Percentiles rank a stretch among this genome's conserved stretches.
Evolutionary conservation across 2,888 invertebrate species (phyloP).

Genomic region (Alcis repandata): DNA sequence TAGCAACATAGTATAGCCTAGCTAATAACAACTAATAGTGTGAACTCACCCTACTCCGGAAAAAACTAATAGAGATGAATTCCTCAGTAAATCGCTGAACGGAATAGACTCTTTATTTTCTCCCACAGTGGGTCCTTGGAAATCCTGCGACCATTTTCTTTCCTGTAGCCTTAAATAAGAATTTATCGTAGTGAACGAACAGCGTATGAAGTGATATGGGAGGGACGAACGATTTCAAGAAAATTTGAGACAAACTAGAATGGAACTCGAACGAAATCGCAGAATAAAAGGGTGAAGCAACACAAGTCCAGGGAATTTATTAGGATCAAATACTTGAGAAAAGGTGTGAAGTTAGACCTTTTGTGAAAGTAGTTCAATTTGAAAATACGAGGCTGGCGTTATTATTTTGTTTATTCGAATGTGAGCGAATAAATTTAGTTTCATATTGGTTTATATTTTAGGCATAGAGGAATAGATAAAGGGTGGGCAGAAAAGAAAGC

Average conservation of each 20-base stretch:
- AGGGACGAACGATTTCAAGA: slow-evolving; percentile 20
- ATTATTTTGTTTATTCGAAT: neutral
- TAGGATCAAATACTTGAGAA: slow-evolving; percentile 15
- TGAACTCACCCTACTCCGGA: slow-evolving; percentile 5
- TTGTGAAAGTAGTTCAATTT: slow-evolving; percentile 12
- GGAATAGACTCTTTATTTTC: slow-evolving; percentile 21
- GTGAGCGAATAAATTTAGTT: neutral
- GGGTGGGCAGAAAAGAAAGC: neutral
- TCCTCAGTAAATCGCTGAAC: slow-evolving; percentile 20
- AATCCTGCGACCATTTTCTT: slow-evolving; percentile 15
- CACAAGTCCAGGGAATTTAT: slow-evolving; percentile 22
- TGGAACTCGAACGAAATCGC: slow-evolving; percentile 11
- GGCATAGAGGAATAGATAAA: too few species aligned
- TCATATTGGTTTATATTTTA: neutral
- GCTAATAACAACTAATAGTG: too few species aligned
- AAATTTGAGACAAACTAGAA: slow-evolving; percentile 25
- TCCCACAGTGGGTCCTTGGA: slow-evolving; percentile 10
- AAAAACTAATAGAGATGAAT: slow-evolving; percentile 33
- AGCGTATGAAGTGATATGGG: slow-evolving; percentile 29
- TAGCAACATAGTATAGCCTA: neutral
- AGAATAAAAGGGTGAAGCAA: slow-evolving; percentile 20
- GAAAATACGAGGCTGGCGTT: neutral
- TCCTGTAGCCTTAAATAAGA: slow-evolving; percentile 20
- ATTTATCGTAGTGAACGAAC: slow-evolving; percentile 21
- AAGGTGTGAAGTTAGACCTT: slow-evolving; percentile 19